Conservation (phyloP, 2,888 invertebrate genomes). For the Onchidella celtica region DNA sequence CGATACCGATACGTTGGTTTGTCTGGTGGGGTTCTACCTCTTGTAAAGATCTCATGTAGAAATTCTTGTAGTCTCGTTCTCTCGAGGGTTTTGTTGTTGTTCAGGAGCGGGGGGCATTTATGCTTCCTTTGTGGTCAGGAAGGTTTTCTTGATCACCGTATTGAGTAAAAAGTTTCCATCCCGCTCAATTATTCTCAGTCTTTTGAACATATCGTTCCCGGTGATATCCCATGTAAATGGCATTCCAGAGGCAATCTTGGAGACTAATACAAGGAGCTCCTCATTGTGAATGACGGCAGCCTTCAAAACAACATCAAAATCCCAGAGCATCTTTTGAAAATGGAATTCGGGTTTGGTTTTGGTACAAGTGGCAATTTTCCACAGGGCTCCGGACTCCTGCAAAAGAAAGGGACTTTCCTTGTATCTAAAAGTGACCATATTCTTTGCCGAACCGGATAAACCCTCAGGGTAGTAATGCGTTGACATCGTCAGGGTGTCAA, state of each 20-base stretch:
- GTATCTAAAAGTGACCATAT: slow-evolving; percentile 20
- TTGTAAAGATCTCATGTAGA: too few relatives aligned
- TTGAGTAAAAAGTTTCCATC: background rate
- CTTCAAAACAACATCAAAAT: background rate
- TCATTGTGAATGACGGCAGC: slow-evolving; percentile 13
- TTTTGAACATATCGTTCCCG: background rate
- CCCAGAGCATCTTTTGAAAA: slow-evolving; percentile 2
- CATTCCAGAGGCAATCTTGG: background rate
- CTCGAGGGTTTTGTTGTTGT: too few relatives aligned
- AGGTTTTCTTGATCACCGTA: background rate
- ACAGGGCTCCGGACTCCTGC: slow-evolving; percentile 34
- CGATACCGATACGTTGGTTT: too few relatives aligned
- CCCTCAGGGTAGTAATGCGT: background rate
- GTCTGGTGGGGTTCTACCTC: too few relatives aligned
- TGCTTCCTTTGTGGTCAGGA: background rate
- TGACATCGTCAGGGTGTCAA: slow-evolving; percentile 11
- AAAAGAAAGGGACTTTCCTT: background rate
- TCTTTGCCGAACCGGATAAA: background rate
- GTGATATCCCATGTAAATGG: slow-evolving; percentile 8
- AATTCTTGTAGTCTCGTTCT: too few relatives aligned
- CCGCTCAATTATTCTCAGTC: slow-evolving; percentile 11
- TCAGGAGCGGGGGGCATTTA: too few relatives aligned
- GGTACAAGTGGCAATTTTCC: background rate
- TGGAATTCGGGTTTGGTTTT: background rate
- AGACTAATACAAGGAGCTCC: slow-evolving; percentile 10